Base-by-base conservation (phyloP, 1,140 invertebrate genomes). In the Stegodyphus dumicola region DNA sequence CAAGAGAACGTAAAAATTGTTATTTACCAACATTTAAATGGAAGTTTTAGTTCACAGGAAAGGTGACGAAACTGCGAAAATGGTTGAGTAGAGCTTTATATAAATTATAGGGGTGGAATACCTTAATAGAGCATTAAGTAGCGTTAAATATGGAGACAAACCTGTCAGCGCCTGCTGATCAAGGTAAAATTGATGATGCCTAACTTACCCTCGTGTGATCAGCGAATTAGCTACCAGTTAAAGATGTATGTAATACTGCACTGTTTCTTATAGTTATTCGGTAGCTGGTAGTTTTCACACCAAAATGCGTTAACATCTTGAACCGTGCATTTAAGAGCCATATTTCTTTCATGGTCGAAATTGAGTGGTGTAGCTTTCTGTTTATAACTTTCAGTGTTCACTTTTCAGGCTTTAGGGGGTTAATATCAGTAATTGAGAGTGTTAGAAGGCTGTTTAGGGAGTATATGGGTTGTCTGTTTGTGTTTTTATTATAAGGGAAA, bases 121-220 rank as follows among this genome's bases (percentile, higher is more conserved):
- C 66, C 18, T 49, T 71, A 71, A 60, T 52, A n/a, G 67, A 33
- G 13, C 48, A 83, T 67, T 66, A 74, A 83, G 73, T 83, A 18
- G 71, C 7, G 17, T 71, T 83, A 83, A 83, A 67, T 83, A 83
- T n/a, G 71, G 71, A 75, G 56, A 56, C 71, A 7, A 81, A 53
- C 56, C 80, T 83, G 80, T 83, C 80, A 83, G 33, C 80, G 56
- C 70, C 71, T 75, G n/a, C 80, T 83, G 56, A 83, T 83, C 70
- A 83, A 60, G 15, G 18, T n/a, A 49, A 54, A 83, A 83, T 83
- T 54, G 80, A 83, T 83, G 70, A 67, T 53, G 48, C 10, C 6
- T 2, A 13, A 5, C 33, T 7, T 9, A 6, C 4, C 10, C 33
- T 49, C 9, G 48, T 11, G 49, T 6, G 10, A 9, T 10, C 71